phyloP scores from a whole-genome alignment of 2,888 invertebrate genomes.

The Folsomia manolachei region DNA sequence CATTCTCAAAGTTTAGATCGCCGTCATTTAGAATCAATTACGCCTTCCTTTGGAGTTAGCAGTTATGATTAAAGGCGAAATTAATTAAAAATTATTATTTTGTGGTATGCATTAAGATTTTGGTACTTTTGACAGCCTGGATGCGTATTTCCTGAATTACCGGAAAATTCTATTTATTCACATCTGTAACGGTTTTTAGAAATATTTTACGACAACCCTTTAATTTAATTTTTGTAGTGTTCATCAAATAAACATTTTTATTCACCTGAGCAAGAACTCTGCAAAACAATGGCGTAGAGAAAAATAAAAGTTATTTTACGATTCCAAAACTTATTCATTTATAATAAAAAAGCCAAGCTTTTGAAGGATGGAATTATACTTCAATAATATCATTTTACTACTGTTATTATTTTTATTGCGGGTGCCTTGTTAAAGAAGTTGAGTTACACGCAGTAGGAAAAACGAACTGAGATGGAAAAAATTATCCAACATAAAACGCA shows the following conservation, averaged over 20 bases:
- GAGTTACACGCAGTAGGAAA: neutral
- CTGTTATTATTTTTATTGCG: conserved; percentile 20
- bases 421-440: neutral
- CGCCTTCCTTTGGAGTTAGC: no score
- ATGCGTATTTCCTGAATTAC: no score
- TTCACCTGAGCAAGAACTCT: no score
- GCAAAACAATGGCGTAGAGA: neutral
- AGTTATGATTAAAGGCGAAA: no score
- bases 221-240: no score
- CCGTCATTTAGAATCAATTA: neutral
- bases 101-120: no score
- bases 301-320: neutral
- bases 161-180: no score
- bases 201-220: no score
- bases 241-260: no score
- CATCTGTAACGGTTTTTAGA: no score
- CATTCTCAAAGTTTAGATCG: neutral
- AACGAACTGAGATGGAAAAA: neutral
- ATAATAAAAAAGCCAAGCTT: neutral
- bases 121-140: no score
- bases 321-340: neutral
- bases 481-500: neutral
- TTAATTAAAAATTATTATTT: neutral
- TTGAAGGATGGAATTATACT: neutral
- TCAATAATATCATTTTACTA: neutral